A percentile compares a stretch with the other conserved stretches of the same genome.
These are phyloP conservation scores for Rhinolophus sinicus DNA, from an alignment of 2,113 vertebrate species.

Conservation along the genomic window DNA sequence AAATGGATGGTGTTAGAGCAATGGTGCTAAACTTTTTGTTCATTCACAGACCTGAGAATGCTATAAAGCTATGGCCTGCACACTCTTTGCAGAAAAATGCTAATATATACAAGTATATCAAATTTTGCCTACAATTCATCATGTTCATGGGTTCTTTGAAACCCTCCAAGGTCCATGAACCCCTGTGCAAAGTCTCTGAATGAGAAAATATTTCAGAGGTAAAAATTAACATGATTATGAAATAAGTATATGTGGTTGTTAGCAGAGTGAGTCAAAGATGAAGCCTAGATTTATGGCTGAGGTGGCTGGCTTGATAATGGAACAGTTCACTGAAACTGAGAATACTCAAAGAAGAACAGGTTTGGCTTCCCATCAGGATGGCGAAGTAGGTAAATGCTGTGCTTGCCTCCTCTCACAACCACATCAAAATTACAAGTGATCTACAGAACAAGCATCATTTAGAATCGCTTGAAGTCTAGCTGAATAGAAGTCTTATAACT, in stretches of 20 bases:
- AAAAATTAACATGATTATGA: conserved; percentile 12
- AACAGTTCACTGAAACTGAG: not conserved
- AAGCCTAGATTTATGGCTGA: conserved; percentile 43
- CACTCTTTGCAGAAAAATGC: not conserved
- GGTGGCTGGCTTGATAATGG: not conserved
- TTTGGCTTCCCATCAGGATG: not conserved
- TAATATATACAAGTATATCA: not conserved
- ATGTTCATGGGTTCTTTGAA: conserved; percentile 18
- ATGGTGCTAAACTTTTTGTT: conserved; percentile 23
- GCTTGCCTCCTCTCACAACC: too few species aligned
- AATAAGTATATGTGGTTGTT: not conserved
- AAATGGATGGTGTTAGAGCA: not conserved
- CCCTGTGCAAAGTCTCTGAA: not conserved
- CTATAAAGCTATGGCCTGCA: not conserved
- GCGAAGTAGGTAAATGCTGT: too few species aligned
- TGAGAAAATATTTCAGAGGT: not conserved
- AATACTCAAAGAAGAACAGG: not conserved
- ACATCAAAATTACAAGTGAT: too few species aligned
- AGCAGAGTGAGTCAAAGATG: conserved; percentile 35
- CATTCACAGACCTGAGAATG: conserved; percentile 41
- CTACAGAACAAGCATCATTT: too few species aligned
- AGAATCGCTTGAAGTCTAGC: too few species aligned
- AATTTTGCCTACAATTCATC: conserved; percentile 19
- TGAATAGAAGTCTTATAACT: too few species aligned
- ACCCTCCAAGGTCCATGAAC: not conserved